Conservation (phyloP, 1,140 invertebrate species). For the Drosophila ercepeae region DNA sequence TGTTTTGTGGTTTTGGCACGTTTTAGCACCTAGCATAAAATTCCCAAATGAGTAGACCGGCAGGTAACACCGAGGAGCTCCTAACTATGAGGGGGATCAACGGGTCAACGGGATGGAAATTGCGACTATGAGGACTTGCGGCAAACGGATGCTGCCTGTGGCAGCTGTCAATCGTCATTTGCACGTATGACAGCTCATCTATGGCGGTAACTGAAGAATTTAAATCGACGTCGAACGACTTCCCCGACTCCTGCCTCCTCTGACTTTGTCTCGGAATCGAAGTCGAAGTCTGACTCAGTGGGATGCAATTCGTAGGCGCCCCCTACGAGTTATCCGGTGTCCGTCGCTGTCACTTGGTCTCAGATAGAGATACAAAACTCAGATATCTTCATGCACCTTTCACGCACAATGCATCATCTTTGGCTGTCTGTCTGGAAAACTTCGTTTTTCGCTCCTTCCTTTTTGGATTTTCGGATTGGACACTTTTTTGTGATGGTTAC, state of each 20-base stretch:
- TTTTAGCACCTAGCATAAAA: constrained; percentile 52
- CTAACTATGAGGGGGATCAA: neutral
- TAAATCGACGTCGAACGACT: constrained; percentile 57
- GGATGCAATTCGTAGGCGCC: constrained; percentile 81
- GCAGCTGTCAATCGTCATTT: constrained; percentile 79
- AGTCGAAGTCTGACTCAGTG: constrained; percentile 67
- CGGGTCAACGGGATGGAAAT: constrained; percentile 1
- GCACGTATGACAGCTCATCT: constrained; percentile 75
- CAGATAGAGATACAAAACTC: constrained; percentile 75
- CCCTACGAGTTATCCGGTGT: constrained; percentile 60
- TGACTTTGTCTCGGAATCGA: neutral
- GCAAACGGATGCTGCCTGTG: constrained; percentile 54
- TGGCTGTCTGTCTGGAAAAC: constrained; percentile 77
- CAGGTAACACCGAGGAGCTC: constrained; percentile 47
- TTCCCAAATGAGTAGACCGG: constrained; percentile 68
- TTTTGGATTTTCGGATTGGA: constrained; percentile 15
- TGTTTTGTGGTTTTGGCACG: constrained; percentile 72
- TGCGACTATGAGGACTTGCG: constrained; percentile 30
- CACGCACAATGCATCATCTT: constrained; percentile 82
- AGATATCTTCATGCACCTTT: constrained; percentile 79
- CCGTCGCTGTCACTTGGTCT: constrained; percentile 65
- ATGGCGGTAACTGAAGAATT: constrained; percentile 63
- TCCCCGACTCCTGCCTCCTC: constrained; percentile 8
- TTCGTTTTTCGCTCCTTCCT: constrained; percentile 55
- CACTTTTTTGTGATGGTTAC: constrained; percentile 13